phyloP scores from a whole-genome alignment of 2,113 vertebrate species.

The Osmerus mordax region DNA sequence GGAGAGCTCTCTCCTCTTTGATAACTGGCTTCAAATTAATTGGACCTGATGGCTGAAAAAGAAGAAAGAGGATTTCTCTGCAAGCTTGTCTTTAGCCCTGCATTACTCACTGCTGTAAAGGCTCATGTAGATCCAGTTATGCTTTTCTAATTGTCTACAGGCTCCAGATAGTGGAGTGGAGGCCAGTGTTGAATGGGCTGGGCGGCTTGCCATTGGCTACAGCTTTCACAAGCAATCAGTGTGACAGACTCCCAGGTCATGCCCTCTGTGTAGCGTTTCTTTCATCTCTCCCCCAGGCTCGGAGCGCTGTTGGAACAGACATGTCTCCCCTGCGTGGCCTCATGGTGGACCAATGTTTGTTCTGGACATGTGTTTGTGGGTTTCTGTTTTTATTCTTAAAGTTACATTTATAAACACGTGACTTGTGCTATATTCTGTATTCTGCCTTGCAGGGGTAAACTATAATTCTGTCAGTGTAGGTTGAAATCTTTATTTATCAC shows the following conservation, averaged over 20 bases:
- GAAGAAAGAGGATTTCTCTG: not conserved
- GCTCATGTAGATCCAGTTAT: slow-evolving; percentile 1
- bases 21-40: not conserved
- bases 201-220: not conserved
- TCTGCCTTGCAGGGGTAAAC: too few species aligned
- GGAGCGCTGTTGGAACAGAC: too few species aligned
- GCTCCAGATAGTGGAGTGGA: not conserved
- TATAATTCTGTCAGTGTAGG: too few species aligned
- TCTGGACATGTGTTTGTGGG: too few species aligned
- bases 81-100: not conserved
- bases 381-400: too few species aligned
- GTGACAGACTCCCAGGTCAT: not conserved
- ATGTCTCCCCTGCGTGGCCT: too few species aligned
- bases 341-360: too few species aligned
- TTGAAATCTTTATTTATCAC: too few species aligned
- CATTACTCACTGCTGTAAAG: slow-evolving; percentile 3
- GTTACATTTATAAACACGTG: too few species aligned
- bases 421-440: too few species aligned
- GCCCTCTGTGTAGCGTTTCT: not conserved
- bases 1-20: not conserved
- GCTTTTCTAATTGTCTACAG: slow-evolving; percentile 6
- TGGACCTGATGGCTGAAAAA: not conserved
- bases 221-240: slow-evolving; percentile 1
- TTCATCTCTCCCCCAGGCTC: not conserved
- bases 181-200: slow-evolving; percentile 1